phyloP scores from a whole-genome alignment of 2,797 vertebrate genomes.

The Rachycentron canadum region DNA sequence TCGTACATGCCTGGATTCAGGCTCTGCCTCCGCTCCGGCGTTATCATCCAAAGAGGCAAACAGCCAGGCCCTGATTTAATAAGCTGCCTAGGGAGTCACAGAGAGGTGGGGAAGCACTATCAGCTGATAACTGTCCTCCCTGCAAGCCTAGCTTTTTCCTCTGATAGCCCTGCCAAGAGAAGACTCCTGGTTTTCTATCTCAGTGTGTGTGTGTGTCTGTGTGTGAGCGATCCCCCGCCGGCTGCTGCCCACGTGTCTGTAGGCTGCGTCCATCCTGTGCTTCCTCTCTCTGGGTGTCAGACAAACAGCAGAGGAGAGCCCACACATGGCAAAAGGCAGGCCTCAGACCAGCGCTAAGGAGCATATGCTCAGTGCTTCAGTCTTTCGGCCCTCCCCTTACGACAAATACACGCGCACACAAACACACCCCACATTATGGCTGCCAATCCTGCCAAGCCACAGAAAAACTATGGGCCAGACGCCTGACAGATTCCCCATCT shows the following conservation, averaged over 20 bases:
- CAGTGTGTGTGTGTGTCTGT: constrained; percentile 25
- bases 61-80: constrained; percentile 82
- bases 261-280: constrained; percentile 49
- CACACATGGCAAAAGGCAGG: constrained; percentile 62
- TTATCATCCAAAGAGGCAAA: constrained; percentile 80
- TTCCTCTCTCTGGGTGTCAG: constrained; percentile 58
- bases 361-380: constrained; percentile 68
- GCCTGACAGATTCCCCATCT: constrained; percentile 38
- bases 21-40: constrained; percentile 51
- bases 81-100: constrained; percentile 80
- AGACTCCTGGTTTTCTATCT: constrained; percentile 38
- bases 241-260: constrained; percentile 75
- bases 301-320: constrained; percentile 64
- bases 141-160: constrained; percentile 64
- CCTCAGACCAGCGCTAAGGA: constrained; percentile 42
- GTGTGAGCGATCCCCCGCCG: constrained; percentile 46
- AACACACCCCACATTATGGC: constrained; percentile 3
- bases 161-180: constrained; percentile 71
- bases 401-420: not conserved
- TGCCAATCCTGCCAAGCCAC: constrained; percentile 46
- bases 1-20: constrained; percentile 49
- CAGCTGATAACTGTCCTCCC: constrained; percentile 80
- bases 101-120: constrained; percentile 77
- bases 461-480: constrained; percentile 34
- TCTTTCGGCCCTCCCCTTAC: not conserved